These are phyloP conservation scores for Tipula vernalis DNA, from an alignment of 2,888 invertebrate species.

Conservation along the genomic window DNA sequence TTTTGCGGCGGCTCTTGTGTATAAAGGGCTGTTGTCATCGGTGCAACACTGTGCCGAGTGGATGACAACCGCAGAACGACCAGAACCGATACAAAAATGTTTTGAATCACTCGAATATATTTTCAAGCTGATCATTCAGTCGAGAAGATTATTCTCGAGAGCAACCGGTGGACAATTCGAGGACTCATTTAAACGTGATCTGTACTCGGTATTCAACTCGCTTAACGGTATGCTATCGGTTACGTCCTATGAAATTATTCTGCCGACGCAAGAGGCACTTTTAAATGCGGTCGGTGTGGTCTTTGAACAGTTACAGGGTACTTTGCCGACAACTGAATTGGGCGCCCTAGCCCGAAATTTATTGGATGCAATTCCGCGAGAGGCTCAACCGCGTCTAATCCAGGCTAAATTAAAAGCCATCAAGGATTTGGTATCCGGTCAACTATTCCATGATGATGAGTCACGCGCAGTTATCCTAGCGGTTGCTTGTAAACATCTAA, in stretches of 20 bases:
- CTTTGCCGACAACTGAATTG: slow-evolving; percentile 61
- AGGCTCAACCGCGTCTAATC: slow-evolving; percentile 50
- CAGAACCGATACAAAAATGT: slow-evolving; percentile 81
- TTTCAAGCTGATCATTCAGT: slow-evolving; percentile 85
- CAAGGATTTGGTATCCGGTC: slow-evolving; percentile 62
- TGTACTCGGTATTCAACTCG: slow-evolving; percentile 67
- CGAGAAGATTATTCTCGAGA: slow-evolving; percentile 66
- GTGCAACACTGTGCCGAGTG: slow-evolving; percentile 83
- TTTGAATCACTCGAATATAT: slow-evolving; percentile 84
- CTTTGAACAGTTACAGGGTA: slow-evolving; percentile 65
- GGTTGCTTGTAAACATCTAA: slow-evolving; percentile 73
- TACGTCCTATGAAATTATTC: slow-evolving; percentile 57
- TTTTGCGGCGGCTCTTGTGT: slow-evolving; percentile 88
- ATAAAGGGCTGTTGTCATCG: slow-evolving; percentile 79
- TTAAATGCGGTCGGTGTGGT: slow-evolving; percentile 72
- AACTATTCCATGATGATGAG: slow-evolving; percentile 62
- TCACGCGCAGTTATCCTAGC: slow-evolving; percentile 72
- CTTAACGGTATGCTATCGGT: slow-evolving; percentile 64
- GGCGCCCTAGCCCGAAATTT: slow-evolving; percentile 67
- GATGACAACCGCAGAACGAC: slow-evolving; percentile 73
- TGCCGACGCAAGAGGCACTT: slow-evolving; percentile 69
- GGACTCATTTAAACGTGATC: slow-evolving; percentile 71
- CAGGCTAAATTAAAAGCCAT: slow-evolving; percentile 74
- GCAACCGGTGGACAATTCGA: slow-evolving; percentile 83
- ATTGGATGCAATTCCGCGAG: slow-evolving; percentile 52